phyloP scores from a whole-genome alignment of 2,888 invertebrate genomes.

The Orchesella flavescens region DNA sequence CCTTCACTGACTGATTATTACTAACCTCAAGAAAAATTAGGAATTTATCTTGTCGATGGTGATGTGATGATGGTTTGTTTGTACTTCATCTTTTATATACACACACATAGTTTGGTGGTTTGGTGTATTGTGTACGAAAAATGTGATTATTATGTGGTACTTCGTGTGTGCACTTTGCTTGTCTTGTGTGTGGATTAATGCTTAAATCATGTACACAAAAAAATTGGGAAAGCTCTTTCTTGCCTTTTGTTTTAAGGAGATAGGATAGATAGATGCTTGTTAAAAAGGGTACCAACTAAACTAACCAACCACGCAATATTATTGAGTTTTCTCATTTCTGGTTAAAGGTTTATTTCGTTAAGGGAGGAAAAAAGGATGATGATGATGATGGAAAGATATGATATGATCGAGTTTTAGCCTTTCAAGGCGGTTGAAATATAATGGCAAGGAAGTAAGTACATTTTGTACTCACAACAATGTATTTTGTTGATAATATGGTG shows the following conservation, averaged over 20 bases:
- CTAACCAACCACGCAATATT: background rate
- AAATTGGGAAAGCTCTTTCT: slow-evolving; percentile 6
- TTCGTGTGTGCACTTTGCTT: slow-evolving; percentile 18
- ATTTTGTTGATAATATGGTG: slow-evolving; percentile 24
- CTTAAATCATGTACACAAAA: slow-evolving; percentile 40
- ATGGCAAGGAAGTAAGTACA: background rate
- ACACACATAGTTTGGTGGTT: background rate
- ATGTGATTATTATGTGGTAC: slow-evolving; percentile 16
- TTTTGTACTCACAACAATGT: background rate
- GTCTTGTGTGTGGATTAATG: slow-evolving; percentile 37
- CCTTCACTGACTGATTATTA: slow-evolving; percentile 59
- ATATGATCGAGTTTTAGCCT: slow-evolving; percentile 23
- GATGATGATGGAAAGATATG: slow-evolving; percentile 9
- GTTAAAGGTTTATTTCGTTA: slow-evolving; percentile 2
- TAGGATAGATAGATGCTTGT: background rate
- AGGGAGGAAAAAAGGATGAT: slow-evolving; percentile 22
- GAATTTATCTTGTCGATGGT: slow-evolving; percentile 62
- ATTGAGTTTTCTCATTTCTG: slow-evolving; percentile 8
- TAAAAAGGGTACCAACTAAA: slow-evolving; percentile 5
- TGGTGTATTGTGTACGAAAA: background rate
- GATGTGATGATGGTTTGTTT: slow-evolving; percentile 61
- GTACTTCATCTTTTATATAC: slow-evolving; percentile 30
- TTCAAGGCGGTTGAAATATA: background rate
- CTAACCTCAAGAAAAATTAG: slow-evolving; percentile 65
- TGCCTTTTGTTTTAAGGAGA: slow-evolving; percentile 40